Evolutionary conservation across 2,797 vertebrate species (phyloP), one percentile per base, ranked within the genome.

Genomic region (Mus caroli): DNA sequence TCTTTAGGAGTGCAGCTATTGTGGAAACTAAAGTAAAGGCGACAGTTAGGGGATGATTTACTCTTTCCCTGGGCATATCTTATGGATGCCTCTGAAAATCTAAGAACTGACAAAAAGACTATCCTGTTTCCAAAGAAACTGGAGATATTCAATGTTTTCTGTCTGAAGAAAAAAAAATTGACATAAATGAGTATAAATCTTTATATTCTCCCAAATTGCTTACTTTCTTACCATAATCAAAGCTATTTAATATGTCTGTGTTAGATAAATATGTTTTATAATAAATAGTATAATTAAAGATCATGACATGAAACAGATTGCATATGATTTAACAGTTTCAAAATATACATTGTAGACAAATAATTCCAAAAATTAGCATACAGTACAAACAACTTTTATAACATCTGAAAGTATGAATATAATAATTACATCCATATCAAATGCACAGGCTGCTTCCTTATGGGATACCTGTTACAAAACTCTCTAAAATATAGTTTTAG

Each of bases 1-100:
- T 37, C 11, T 96, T 94, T 94, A 89, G 52, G 96, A 94, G 28
- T 82, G 11, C 88, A 84, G 93, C 0, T 79, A 43, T 37, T 85
- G 71, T 58, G 71, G 46, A 88, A 93, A 95, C 77, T 13, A 80
- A 95, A 95, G 50, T 26, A 54, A 64, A 89, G 56, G 80, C 1
- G 67, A 67, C 9, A 94, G 54, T 64, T 88, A 64, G 97, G 82
- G 20, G 87, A 77, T 13, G 40, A 43, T 19, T 82, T 88, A 73
- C 22, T 34, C 71, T 96, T 96, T 92, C 1, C 0, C 79, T 58
- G 24, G 3, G 4, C 34, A 54, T 64, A 67, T 56, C 80, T 93
- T 69, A 91, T 86, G 60, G 37, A n/a, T 6, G 34, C 6, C 7
- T 85, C 31, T 71, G 26, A 92, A 93, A 92, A 73, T 82, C 31